Evolutionary conservation across 2,888 invertebrate genomes (phyloP), one percentile per base, ranked within the genome.

Genomic region (Philereme transversata): DNA sequence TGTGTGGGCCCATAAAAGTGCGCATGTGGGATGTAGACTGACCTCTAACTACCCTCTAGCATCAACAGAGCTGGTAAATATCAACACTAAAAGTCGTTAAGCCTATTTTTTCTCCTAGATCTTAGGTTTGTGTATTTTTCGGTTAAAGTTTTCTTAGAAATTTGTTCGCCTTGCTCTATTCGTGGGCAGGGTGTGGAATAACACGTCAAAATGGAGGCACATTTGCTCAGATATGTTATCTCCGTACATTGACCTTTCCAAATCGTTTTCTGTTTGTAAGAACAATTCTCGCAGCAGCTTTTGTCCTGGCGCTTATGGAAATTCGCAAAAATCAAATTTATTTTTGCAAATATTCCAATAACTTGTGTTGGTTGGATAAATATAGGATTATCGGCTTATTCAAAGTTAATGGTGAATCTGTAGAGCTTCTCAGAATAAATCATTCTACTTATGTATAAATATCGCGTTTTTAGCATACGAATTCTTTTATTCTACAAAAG

Each of bases 151-250:
- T 22, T 22, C 22, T 22, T 22, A 22, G 22, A 22, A 22, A 22
- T 22, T 22, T 22, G 22, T 22, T 22, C 22, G 22, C 22, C 22
- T 22, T 40, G 7, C 40, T 8, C 6, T 40, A 5, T 45, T 55
- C 43, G 6, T 8, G 41, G 33, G 50, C 6, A 10, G 9, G 34
- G 38, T 51, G 38, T 34, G 11, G 40, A 34, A 47, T 41, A 36
- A 43, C 22, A 35, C 41, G 46, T 33, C 8, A 52, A 53, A 70
- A 66, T 65, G 60, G 58, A 59, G 64, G 50, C 10, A 65, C 65
- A 70, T 70, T 70, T 68, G 58, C 48, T 41, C 60, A 68, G 67
- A 71, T 71, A 72, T 44, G 68, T 70, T 78, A 74, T 75, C 76
- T 66, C 43, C 22, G 57, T 63, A 64, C 62, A 67, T 70, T 73